These are phyloP conservation scores for Piaya cayana DNA, from an alignment of 2,113 vertebrate species.

Conservation along the genomic window DNA sequence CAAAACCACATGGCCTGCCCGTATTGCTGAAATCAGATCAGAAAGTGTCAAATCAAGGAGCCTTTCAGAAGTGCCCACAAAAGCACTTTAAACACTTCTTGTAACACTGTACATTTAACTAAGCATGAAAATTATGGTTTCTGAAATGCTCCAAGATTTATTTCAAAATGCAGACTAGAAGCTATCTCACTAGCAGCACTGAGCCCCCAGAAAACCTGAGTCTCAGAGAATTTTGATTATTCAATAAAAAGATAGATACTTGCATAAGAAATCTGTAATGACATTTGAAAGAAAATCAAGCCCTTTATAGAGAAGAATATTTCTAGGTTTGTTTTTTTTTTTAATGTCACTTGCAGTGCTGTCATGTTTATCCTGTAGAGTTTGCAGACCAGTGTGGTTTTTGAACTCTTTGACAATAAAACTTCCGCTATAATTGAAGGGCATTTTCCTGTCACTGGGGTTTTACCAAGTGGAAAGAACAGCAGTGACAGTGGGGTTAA, in stretches of 20 bases:
- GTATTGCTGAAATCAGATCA: constrained; percentile 10
- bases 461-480: background rate
- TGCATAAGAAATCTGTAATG: background rate
- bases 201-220: background rate
- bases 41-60: constrained; percentile 2
- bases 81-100: constrained; percentile 21
- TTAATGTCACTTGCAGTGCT: background rate
- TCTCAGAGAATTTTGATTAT: background rate
- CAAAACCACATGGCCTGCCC: background rate
- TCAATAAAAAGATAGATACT: background rate
- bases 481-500: background rate
- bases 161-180: constrained; percentile 3
- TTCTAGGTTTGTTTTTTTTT: background rate
- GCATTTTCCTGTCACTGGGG: background rate
- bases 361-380: background rate
- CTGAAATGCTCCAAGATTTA: background rate
- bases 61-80: constrained; percentile 25
- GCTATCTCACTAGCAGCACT: background rate
- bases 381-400: background rate
- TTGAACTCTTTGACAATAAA: background rate
- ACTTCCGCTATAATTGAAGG: background rate
- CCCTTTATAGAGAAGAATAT: background rate
- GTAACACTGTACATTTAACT: background rate
- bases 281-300: background rate
- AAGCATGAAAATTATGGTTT: background rate